Percentiles rank a stretch among this genome's conserved stretches.
These are phyloP conservation scores for Podarcis cretensis DNA, from an alignment of 2,113 vertebrate genomes.

Conservation along the genomic window DNA sequence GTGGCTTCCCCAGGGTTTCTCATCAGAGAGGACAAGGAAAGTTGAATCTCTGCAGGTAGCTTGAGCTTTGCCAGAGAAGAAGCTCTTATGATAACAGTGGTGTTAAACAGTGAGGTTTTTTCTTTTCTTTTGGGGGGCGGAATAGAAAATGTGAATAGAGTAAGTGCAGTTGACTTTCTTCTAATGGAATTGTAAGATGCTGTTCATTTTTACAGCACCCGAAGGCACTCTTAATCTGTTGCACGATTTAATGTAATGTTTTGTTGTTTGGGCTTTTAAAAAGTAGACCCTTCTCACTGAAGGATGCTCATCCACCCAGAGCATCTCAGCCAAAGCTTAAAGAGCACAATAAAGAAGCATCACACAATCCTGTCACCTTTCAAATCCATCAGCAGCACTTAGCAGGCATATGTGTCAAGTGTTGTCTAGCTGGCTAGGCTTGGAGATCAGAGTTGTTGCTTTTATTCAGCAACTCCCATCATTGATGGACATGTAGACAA, in stretches of 20 bases:
- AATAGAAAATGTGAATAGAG: conserved; percentile 8
- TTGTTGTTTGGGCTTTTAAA: conserved; percentile 32
- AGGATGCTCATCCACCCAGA: conserved; percentile 34
- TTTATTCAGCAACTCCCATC: not conserved
- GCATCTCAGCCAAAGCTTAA: conserved; percentile 20
- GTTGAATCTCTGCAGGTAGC: conserved; percentile 67
- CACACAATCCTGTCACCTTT: not conserved
- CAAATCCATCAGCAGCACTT: conserved; percentile 4
- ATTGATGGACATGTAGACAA: not conserved
- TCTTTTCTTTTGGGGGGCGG: not conserved
- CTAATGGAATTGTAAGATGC: conserved; percentile 14
- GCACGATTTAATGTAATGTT: conserved; percentile 48
- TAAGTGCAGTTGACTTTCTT: conserved; percentile 48
- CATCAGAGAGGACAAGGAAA: conserved; percentile 52
- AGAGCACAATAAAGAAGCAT: conserved; percentile 31
- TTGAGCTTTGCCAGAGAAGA: conserved; percentile 58
- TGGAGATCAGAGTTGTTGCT: not conserved
- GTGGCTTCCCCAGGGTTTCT: conserved; percentile 56
- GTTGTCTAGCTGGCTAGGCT: not conserved
- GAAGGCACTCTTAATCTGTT: conserved; percentile 40
- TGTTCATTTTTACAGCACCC: conserved; percentile 46
- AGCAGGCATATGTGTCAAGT: not conserved
- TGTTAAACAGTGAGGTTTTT: not conserved
- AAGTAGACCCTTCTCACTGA: conserved; percentile 16
- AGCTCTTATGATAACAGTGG: conserved; percentile 50